Base-by-base conservation (phyloP, 2,797 vertebrate species). In the Gastrophryne carolinensis region DNA sequence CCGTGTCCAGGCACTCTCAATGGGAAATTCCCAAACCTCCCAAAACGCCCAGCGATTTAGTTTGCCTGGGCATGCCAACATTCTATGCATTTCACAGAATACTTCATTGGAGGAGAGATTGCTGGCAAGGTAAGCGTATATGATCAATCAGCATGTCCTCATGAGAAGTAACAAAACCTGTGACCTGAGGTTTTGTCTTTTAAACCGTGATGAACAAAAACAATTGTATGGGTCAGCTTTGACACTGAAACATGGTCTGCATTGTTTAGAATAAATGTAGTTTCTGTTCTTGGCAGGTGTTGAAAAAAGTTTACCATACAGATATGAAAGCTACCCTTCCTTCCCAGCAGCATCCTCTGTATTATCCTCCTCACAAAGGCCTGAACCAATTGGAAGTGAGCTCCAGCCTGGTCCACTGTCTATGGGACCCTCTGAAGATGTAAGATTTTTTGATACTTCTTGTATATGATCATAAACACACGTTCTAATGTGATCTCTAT, bases 321-420 rank as follows among this genome's bases (percentile, higher is more conserved):
- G 63, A 50, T 67, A 67, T 60, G 41, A 68, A 17, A 5, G 6
- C 2, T 67, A 49, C 50, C 61, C 72, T 11, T 66, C 58, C 34
- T 65, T 57, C 53, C 52, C 62, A 34, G 13, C 47, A 9, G n/a
- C 35, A 8, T 67, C 62, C 1, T 26, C 30, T 8, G n/a, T 52
- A 8, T 29, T 65, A 13, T 23, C 61, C 23, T 30, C 63, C 8
- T 52, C 54, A 10, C 21, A 39, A 3, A 67, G 73, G 11, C 63
- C 54, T 29, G 73, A 75, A 34, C 73, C 63, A 24, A 39, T 75
- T 47, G 58, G 58, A 2, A 13, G 71, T 29, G 71, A 57, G 21
- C n/a, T 27, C 7, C 15, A 53, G 4, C 21, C 39, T 35, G 30
- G 21, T 34, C 7, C 34, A 23, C 5, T 15, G 4, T 29, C 26